A percentile compares a stretch with the other conserved stretches of the same genome.
phyloP scores from a whole-genome alignment of 2,113 vertebrate genomes.

The Sylvia atricapilla region DNA sequence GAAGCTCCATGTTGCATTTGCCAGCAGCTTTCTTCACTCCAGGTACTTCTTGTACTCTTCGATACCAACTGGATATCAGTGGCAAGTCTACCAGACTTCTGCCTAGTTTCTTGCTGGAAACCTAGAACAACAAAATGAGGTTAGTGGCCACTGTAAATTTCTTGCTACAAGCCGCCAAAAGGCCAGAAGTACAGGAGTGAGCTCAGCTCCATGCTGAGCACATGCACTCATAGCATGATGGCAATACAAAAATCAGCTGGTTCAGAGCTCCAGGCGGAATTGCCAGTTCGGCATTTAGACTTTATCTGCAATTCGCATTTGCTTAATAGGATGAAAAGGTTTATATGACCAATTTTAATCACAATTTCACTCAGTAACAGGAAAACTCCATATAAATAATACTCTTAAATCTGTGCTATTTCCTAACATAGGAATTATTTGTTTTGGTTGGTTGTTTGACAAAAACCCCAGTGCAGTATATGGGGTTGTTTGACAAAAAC shows the following conservation, averaged over 20 bases:
- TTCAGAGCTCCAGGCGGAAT: neutral
- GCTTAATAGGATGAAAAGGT: neutral
- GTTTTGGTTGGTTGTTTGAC: neutral
- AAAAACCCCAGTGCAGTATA: neutral
- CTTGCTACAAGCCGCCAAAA: neutral
- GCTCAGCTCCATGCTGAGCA: neutral
- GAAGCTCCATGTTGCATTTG: conserved; percentile 81
- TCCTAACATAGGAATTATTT: neutral
- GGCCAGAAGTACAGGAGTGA: neutral
- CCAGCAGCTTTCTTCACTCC: conserved; percentile 78
- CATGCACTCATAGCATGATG: neutral
- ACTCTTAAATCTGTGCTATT: neutral
- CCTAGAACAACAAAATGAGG: conserved; percentile 58
- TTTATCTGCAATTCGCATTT: neutral
- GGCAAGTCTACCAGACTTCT: conserved; percentile 75
- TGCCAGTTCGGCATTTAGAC: neutral
- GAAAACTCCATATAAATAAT: neutral
- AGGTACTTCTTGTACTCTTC: conserved; percentile 85
- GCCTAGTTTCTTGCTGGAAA: conserved; percentile 66
- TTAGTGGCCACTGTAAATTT: neutral
- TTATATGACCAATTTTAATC: neutral
- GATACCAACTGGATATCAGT: conserved; percentile 86
- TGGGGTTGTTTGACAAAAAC: accelerated
- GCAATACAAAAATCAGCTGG: neutral
- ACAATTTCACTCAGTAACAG: neutral